These are phyloP conservation scores for Plebejus argus DNA, from an alignment of 2,888 invertebrate genomes.

Conservation along the genomic window DNA sequence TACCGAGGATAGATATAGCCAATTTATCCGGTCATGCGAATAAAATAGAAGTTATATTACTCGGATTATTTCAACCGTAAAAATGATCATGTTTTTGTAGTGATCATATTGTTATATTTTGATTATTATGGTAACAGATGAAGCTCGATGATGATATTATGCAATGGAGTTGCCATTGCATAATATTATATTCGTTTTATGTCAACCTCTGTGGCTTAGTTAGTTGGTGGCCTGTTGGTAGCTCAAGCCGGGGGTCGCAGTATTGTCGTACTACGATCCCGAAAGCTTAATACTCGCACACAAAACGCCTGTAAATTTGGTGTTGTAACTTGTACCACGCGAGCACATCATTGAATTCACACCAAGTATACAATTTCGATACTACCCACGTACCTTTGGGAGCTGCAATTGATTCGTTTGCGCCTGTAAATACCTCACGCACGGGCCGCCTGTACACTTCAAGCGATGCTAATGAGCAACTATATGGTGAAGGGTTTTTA, in stretches of 20 bases:
- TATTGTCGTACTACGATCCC: too few species aligned
- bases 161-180: too few species aligned
- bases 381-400: constrained; percentile 27
- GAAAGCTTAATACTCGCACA: too few species aligned
- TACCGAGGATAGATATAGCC: constrained; percentile 3
- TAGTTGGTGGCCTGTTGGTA: too few species aligned
- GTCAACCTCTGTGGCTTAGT: too few species aligned
- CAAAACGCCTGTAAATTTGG: too few species aligned
- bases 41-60: not conserved
- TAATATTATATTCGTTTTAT: too few species aligned
- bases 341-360: constrained; percentile 23
- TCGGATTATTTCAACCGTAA: not conserved
- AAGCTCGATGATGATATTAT: too few species aligned
- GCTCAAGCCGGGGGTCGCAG: too few species aligned
- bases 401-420: constrained; percentile 31
- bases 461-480: not conserved
- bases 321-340: constrained; percentile 22
- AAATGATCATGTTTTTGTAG: not conserved
- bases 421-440: constrained; percentile 17
- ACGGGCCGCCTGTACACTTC: not conserved
- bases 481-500: not conserved
- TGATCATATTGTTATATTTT: too few species aligned
- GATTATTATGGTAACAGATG: too few species aligned
- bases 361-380: constrained; percentile 25
- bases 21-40: not conserved